phyloP scores from a whole-genome alignment of 2,888 invertebrate species.

The Trachelus troglodyta region DNA sequence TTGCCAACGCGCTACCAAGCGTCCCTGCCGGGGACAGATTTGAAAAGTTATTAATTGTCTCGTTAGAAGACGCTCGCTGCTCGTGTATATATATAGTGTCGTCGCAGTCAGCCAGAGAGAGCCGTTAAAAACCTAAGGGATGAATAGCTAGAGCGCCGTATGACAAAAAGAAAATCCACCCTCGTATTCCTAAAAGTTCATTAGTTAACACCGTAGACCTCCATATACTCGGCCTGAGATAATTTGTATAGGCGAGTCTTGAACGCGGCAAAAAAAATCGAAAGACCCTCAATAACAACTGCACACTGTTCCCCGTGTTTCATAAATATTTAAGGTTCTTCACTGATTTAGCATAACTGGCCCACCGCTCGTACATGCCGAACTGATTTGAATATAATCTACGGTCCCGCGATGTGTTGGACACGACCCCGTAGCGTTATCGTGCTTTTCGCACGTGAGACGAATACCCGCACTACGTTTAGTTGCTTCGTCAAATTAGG shows the following conservation, averaged over 20 bases:
- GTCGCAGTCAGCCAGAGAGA: too few species aligned
- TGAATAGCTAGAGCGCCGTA: too few species aligned
- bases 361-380: slow-evolving; percentile 25
- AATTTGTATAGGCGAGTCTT: too few species aligned
- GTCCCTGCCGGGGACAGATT: slow-evolving; percentile 61
- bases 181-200: too few species aligned
- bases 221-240: too few species aligned
- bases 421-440: slow-evolving; percentile 45
- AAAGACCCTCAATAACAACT: too few species aligned
- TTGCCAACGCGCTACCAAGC: slow-evolving; percentile 59
- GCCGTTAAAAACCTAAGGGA: too few species aligned
- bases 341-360: slow-evolving; percentile 20
- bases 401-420: slow-evolving; percentile 41
- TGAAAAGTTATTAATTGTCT: slow-evolving; percentile 64
- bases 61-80: slow-evolving; percentile 27
- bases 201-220: too few species aligned
- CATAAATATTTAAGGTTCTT: slow-evolving; percentile 48
- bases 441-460: slow-evolving; percentile 53
- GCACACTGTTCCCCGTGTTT: slow-evolving; percentile 21
- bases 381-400: slow-evolving; percentile 50
- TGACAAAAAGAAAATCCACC: too few species aligned
- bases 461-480: slow-evolving; percentile 42
- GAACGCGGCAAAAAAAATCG: too few species aligned
- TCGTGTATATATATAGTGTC: neutral
- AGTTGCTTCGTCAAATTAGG: too few species aligned